Conservation (phyloP, 1,140 invertebrate genomes). For the Neodiprion lecontei region DNA sequence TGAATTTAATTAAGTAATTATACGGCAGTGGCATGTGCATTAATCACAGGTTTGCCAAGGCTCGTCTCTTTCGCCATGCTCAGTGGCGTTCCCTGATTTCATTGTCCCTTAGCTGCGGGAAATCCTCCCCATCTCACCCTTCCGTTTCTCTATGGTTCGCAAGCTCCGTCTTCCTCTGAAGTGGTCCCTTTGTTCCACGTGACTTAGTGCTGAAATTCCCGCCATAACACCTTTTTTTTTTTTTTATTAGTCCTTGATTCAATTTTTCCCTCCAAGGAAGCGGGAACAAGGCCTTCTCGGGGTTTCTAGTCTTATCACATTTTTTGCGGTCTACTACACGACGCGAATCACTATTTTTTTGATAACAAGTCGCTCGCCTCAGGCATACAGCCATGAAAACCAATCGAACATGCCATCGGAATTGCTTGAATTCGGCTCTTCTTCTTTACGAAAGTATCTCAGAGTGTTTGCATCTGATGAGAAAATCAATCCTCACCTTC, state of each 20-base stretch:
- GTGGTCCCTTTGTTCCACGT: constrained; percentile 6
- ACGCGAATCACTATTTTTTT: too few relatives aligned
- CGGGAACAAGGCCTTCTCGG: too few relatives aligned
- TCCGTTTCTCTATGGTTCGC: not conserved
- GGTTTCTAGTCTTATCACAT: too few relatives aligned
- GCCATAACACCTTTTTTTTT: not conserved
- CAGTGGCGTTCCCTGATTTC: constrained; percentile 14
- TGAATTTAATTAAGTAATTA: constrained; percentile 50
- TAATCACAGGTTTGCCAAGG: constrained; percentile 29
- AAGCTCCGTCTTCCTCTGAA: not conserved
- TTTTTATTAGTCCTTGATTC: not conserved
- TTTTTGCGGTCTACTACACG: too few relatives aligned
- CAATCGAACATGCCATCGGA: too few relatives aligned
- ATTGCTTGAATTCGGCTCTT: too few relatives aligned
- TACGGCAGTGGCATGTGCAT: constrained; percentile 25
- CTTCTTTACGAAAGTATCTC: too few relatives aligned
- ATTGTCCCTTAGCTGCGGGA: constrained; percentile 8
- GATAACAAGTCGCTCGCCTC: too few relatives aligned
- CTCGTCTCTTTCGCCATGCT: constrained; percentile 9
- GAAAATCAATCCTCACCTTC: too few relatives aligned
- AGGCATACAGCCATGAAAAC: too few relatives aligned
- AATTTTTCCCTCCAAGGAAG: not conserved
- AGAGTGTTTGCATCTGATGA: too few relatives aligned
- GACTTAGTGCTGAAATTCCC: not conserved
- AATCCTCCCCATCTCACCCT: not conserved